Percentiles rank a stretch among this genome's conserved stretches.
phyloP scores from a whole-genome alignment of 2,888 invertebrate genomes.

The Eupithecia centaureata region DNA sequence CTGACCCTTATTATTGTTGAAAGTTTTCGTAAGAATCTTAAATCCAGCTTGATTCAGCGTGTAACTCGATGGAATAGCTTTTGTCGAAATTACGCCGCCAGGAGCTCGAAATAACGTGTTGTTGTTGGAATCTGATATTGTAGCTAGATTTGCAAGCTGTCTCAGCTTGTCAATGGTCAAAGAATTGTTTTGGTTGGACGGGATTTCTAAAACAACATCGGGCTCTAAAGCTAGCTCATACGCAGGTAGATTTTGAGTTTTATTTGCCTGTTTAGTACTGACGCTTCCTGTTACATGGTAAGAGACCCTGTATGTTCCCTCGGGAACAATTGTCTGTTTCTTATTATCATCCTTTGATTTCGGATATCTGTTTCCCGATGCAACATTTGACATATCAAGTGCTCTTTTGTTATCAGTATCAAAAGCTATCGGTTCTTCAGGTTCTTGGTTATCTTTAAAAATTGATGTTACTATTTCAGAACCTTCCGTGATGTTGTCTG shows the following conservation, averaged over 20 bases:
- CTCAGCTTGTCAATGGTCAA: constrained; percentile 78
- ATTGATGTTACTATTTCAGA: constrained; percentile 55
- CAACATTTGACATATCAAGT: constrained; percentile 44
- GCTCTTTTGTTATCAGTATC: constrained; percentile 56
- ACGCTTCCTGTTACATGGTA: constrained; percentile 80
- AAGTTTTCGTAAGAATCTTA: constrained; percentile 86
- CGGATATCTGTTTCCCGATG: constrained; percentile 65
- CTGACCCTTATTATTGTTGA: constrained; percentile 82
- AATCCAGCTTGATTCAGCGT: constrained; percentile 86
- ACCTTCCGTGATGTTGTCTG: constrained; percentile 51
- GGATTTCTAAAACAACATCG: constrained; percentile 76
- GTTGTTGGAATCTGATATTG: constrained; percentile 80
- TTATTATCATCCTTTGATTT: constrained; percentile 67
- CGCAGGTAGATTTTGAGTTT: constrained; percentile 72
- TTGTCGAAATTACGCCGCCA: constrained; percentile 83
- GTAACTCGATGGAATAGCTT: constrained; percentile 85
- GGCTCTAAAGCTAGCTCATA: constrained; percentile 76
- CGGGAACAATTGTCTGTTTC: constrained; percentile 59
- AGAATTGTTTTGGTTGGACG: constrained; percentile 69
- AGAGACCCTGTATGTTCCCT: constrained; percentile 77
- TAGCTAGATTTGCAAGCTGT: constrained; percentile 83
- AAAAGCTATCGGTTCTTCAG: constrained; percentile 49
- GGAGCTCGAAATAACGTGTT: constrained; percentile 77
- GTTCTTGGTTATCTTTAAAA: constrained; percentile 46
- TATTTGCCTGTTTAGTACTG: constrained; percentile 78